These are phyloP conservation scores for Amphipoea oculea DNA, from an alignment of 2,888 invertebrate species.

Conservation along the genomic window DNA sequence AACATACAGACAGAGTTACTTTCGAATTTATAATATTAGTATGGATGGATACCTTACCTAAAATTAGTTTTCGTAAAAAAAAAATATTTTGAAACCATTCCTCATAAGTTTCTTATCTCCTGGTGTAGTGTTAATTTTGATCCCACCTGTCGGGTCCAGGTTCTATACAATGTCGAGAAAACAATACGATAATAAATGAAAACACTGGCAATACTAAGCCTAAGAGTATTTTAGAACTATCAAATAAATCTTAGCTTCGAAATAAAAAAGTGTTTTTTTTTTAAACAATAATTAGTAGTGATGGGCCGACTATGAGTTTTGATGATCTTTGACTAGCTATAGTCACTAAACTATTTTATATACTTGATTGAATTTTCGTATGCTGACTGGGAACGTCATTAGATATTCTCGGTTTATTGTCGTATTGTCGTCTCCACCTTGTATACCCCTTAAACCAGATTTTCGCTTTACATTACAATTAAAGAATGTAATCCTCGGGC, in stretches of 20 bases:
- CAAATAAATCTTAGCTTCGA: not conserved
- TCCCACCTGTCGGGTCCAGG: not conserved
- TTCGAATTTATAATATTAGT: no score
- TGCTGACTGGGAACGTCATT: no score
- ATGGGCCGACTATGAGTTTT: not conserved
- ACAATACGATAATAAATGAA: not conserved
- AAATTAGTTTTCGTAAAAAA: not conserved
- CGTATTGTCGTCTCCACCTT: not conserved
- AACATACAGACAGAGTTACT: no score
- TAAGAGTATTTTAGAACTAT: not conserved
- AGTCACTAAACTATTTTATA: not conserved
- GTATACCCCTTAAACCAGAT: not conserved
- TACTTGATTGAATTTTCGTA: no score
- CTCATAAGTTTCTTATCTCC: no score
- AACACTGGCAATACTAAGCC: not conserved
- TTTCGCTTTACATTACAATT: no score
- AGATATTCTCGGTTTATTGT: not conserved
- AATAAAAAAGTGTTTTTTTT: not conserved
- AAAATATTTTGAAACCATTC: not conserved
- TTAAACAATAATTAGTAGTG: not conserved
- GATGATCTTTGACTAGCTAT: not conserved
- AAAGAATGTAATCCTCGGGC: not conserved
- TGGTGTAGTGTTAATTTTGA: not conserved
- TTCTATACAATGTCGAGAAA: no score
- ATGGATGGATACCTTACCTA: no score